Evolutionary conservation across 2,888 invertebrate genomes (phyloP).

Genomic region (Hemicrepidius hirtus): DNA sequence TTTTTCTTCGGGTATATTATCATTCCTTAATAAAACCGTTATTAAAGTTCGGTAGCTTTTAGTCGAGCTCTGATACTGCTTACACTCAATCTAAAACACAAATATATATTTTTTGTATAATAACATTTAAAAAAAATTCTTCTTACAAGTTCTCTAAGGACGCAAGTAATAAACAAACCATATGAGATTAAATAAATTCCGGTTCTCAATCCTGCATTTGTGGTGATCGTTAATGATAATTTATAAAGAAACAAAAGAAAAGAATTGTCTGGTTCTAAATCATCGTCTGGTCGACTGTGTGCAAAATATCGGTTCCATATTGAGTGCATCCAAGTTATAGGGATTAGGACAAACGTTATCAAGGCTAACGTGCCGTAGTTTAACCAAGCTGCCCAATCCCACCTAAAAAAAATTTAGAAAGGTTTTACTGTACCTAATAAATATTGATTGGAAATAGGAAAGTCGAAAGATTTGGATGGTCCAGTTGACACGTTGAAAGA

Average conservation of each 20-base stretch:
- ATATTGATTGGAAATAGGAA: no score
- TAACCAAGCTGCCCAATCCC: conserved; percentile 66
- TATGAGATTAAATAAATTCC: conserved; percentile 81
- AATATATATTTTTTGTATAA: no score
- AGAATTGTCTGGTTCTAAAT: conserved; percentile 75
- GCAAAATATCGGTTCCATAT: conserved; percentile 75
- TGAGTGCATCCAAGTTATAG: conserved; percentile 86
- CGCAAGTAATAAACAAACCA: conserved; percentile 77
- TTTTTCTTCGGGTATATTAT: conserved; percentile 12
- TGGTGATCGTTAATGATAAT: conserved; percentile 77
- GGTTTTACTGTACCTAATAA: no score
- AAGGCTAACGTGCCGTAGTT: conserved; percentile 71
- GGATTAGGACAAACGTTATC: conserved; percentile 77
- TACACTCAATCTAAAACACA: conserved; percentile 50
- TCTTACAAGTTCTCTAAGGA: conserved; percentile 79
- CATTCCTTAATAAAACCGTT: not conserved
- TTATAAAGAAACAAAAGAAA: conserved; percentile 77
- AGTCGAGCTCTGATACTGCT: not conserved
- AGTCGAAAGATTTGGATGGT: no score
- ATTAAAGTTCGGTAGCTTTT: not conserved
- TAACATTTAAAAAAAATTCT: conserved; percentile 47
- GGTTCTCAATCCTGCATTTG: conserved; percentile 78
- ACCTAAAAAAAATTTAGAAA: conserved; percentile 48
- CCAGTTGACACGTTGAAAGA: no score
- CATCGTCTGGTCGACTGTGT: conserved; percentile 72